Conservation (phyloP, 2,888 invertebrate species). For the Saturnia pavonia region DNA sequence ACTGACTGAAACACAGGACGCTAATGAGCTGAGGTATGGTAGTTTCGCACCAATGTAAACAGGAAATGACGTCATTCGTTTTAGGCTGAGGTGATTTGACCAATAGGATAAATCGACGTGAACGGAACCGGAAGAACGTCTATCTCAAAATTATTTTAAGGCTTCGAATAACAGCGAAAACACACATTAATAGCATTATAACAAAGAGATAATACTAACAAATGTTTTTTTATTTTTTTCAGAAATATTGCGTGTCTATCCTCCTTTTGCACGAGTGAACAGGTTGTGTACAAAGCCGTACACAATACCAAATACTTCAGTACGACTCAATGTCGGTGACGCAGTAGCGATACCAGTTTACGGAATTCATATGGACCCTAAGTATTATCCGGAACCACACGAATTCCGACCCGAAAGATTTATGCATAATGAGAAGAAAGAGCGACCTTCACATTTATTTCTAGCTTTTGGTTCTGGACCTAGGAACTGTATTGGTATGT, state of each 20-base stretch:
- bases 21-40: too few species aligned
- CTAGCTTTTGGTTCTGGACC: slow-evolving; percentile 80
- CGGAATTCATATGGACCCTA: slow-evolving; percentile 79
- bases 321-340: slow-evolving; percentile 71
- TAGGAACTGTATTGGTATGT: slow-evolving; percentile 75
- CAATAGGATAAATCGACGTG: too few species aligned
- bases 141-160: too few species aligned
- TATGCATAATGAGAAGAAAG: slow-evolving; percentile 74
- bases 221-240: slow-evolving; percentile 42
- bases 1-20: too few species aligned
- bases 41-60: too few species aligned
- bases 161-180: too few species aligned
- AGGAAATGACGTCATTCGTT: too few species aligned
- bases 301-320: slow-evolving; percentile 68
- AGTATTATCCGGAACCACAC: slow-evolving; percentile 79
- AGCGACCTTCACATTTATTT: slow-evolving; percentile 73
- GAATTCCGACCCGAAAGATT: slow-evolving; percentile 80
- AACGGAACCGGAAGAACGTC: too few species aligned
- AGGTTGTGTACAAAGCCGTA: slow-evolving; percentile 80
- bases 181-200: too few species aligned
- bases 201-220: too few species aligned
- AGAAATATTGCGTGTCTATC: slow-evolving; percentile 83
- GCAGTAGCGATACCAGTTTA: slow-evolving; percentile 69
- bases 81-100: too few species aligned
- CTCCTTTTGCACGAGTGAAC: slow-evolving; percentile 78